Evolutionary conservation across 1,140 invertebrate genomes (phyloP).

Genomic region (Melanaphis sacchari): DNA sequence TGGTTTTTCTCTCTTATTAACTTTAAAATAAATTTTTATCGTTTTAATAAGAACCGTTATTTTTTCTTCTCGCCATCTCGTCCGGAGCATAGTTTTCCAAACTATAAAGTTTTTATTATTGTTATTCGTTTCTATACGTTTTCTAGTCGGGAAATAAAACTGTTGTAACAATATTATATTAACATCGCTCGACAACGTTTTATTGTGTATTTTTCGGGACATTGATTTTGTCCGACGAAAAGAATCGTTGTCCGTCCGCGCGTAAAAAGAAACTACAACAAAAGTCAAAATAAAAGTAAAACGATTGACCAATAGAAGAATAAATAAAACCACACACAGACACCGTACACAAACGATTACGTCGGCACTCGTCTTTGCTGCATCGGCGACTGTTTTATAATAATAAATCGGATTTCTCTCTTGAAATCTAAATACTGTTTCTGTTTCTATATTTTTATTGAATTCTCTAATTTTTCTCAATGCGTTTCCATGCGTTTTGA

Average conservation of each 20-base stretch:
- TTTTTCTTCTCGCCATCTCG: background rate
- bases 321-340: background rate
- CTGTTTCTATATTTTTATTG: background rate
- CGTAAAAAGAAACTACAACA: background rate
- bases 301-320: background rate
- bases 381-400: background rate
- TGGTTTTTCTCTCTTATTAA: background rate
- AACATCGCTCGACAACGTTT: background rate
- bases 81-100: background rate
- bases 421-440: background rate
- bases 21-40: background rate
- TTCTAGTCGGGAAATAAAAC: background rate
- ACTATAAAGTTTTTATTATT: background rate
- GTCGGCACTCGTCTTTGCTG: background rate
- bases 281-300: background rate
- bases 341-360: background rate
- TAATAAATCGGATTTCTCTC: background rate
- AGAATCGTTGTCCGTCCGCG: background rate
- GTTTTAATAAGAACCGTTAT: background rate
- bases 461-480: background rate
- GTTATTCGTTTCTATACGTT: conserved; percentile 17
- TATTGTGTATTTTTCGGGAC: conserved; percentile 3
- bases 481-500: background rate
- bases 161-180: conserved; percentile 1
- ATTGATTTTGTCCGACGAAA: background rate